A percentile compares a stretch with the other conserved stretches of the same genome.
These are phyloP conservation scores for Cephus sareptanus DNA, from an alignment of 2,888 invertebrate genomes.

Conservation along the genomic window DNA sequence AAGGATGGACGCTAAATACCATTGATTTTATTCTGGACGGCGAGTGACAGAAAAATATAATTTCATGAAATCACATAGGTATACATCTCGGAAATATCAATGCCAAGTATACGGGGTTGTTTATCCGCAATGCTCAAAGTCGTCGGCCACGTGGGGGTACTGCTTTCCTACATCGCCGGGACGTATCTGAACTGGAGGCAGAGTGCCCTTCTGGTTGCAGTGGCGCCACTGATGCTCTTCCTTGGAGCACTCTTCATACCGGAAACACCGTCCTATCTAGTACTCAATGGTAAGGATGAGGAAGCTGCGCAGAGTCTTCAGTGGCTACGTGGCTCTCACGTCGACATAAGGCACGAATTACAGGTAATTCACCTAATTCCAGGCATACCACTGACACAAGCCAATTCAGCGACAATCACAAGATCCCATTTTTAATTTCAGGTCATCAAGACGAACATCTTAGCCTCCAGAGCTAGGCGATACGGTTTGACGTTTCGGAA, in stretches of 20 bases:
- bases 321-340: constrained; percentile 85
- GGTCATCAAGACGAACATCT: constrained; percentile 62
- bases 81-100: constrained; percentile 92
- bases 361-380: constrained; percentile 44
- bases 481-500: constrained; percentile 60
- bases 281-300: constrained; percentile 80
- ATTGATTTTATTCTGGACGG: background rate
- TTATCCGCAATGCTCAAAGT: constrained; percentile 89
- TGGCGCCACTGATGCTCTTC: constrained; percentile 82
- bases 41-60: background rate
- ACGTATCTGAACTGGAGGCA: constrained; percentile 87
- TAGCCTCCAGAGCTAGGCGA: constrained; percentile 61
- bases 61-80: constrained; percentile 69
- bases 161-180: constrained; percentile 86
- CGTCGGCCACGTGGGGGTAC: constrained; percentile 85
- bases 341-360: constrained; percentile 81
- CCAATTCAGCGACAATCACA: constrained; percentile 24
- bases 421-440: constrained; percentile 32
- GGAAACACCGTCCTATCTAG: constrained; percentile 88
- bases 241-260: constrained; percentile 83
- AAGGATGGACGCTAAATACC: background rate
- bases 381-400: background rate
- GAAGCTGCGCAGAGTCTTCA: constrained; percentile 78
- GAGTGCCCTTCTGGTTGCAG: constrained; percentile 82
- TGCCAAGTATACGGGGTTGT: constrained; percentile 86